Evolutionary conservation across 2,797 vertebrate species (phyloP), one percentile per base, ranked within the genome.

Genomic region (Lacerta agilis): DNA sequence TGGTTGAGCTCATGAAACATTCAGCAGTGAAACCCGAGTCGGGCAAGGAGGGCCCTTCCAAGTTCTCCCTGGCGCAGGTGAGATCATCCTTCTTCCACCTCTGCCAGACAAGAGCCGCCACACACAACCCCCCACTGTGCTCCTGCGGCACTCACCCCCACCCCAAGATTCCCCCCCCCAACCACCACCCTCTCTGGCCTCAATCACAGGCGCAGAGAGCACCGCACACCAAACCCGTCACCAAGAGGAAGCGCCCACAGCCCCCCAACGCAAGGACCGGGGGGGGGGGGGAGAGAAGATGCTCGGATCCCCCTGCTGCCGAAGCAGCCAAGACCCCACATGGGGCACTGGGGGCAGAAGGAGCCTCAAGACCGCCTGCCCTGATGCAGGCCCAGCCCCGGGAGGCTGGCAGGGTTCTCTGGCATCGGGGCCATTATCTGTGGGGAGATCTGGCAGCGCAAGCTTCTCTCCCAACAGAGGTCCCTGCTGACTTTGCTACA

Each of bases 231-330:
- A 88, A 90, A 27, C 80, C 79, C 84, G 6, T 3, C 49, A 87
- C 75, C 86, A 83, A 49, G 86, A 66, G 18, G 43, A 72, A 36
- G 45, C 17, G 10, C 10, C 55, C n/a, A 27, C 20, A 7, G 72
- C 69, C 9, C 29, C n/a, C 58, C 58, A 64, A 25, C 45, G 27
- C 33, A 27, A 17, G 25, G n/a, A 33, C n/a, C 23, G 1, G 5
- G 15, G 1, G 11, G 15, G 1, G 11, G 20, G 4, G 38, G 13
- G 9, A 7, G 29, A 73, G 72, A 33, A 36, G 6, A 89, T 89
- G 92, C 91, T 93, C 82, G 49, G 91, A 90, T 93, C 88, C 82
- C 67, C 25, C 23, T 87, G 27, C 41, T 41, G n/a, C 7, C 45
- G 5, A 45, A 8, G 45, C 77, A 8, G 76, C 76, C 0, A 1